Evolutionary conservation across 2,888 invertebrate species (phyloP).

Genomic region (Drosophila affinis): DNA sequence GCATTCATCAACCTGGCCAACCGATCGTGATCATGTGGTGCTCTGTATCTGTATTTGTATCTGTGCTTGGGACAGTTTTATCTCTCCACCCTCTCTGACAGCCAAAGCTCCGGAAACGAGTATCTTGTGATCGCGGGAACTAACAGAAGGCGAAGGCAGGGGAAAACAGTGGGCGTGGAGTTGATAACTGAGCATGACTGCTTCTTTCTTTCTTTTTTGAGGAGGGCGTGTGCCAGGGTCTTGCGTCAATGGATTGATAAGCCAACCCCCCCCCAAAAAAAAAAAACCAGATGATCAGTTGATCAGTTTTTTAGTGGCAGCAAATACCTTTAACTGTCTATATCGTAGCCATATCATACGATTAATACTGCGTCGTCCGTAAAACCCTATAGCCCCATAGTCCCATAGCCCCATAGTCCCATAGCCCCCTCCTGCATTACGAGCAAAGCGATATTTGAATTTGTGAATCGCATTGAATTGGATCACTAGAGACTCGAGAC

Average conservation of each 20-base stretch:
- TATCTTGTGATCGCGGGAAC: slow-evolving; percentile 38
- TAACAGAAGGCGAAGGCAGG: neutral
- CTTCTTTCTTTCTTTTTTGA: neutral
- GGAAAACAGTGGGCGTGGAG: neutral
- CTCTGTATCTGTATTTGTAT: slow-evolving; percentile 28
- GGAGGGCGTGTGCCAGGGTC: slow-evolving; percentile 22
- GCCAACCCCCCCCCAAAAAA: neutral
- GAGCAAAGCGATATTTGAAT: slow-evolving; percentile 9
- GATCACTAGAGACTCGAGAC: slow-evolving; percentile 3
- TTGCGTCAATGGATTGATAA: slow-evolving; percentile 36
- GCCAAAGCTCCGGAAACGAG: slow-evolving; percentile 40
- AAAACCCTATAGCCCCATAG: slow-evolving; percentile 20
- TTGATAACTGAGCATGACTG: slow-evolving; percentile 6
- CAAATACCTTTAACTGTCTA: neutral
- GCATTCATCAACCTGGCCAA: slow-evolving; percentile 20
- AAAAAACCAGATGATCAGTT: neutral
- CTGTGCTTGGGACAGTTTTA: slow-evolving; percentile 15
- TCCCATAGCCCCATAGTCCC: neutral
- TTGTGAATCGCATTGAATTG: slow-evolving; percentile 11
- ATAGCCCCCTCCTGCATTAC: neutral
- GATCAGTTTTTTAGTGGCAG: neutral
- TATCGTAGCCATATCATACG: slow-evolving; percentile 8
- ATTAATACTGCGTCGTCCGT: slow-evolving; percentile 24
- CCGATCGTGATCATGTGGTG: slow-evolving; percentile 60
- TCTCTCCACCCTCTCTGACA: slow-evolving; percentile 29